phyloP scores from a whole-genome alignment of 1,140 invertebrate species.

The Brachionus calyciflorus region DNA sequence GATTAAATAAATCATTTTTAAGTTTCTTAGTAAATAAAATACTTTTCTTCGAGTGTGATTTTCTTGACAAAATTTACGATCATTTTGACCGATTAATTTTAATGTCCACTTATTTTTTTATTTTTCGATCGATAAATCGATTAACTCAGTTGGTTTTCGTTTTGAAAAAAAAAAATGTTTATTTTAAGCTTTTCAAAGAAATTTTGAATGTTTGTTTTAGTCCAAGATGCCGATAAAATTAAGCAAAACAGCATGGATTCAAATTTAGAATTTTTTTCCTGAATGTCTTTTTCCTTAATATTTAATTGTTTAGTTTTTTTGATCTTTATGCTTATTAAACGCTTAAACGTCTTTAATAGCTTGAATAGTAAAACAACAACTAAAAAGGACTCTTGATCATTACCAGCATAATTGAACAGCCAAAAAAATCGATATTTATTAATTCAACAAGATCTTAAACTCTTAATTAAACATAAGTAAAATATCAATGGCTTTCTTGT shows the following conservation, averaged over 20 bases:
- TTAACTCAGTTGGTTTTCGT: background rate
- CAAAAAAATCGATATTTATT: background rate
- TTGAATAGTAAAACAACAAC: slow-evolving; percentile 9
- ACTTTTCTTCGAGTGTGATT: slow-evolving; percentile 9
- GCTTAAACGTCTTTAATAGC: background rate
- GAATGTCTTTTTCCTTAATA: background rate
- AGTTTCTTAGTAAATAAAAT: background rate
- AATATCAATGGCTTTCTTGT: too few species aligned
- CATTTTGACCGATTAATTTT: too few species aligned
- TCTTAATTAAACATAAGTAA: too few species aligned
- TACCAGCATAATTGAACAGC: slow-evolving; percentile 23
- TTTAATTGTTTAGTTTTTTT: slow-evolving; percentile 16
- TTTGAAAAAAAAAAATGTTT: too few species aligned
- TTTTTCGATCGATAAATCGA: slow-evolving; percentile 16
- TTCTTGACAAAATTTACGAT: background rate
- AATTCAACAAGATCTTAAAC: too few species aligned
- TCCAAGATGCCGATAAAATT: slow-evolving; percentile 2
- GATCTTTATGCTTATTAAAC: slow-evolving; percentile 22
- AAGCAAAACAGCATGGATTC: background rate
- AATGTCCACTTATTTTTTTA: background rate
- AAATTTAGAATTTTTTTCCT: background rate
- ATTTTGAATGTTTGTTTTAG: slow-evolving; percentile 11
- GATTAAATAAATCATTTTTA: slow-evolving; percentile 5
- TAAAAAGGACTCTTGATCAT: background rate
- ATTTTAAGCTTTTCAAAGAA: too few species aligned